Conservation (phyloP, 2,888 invertebrate species). For the Cantharis nigra region DNA sequence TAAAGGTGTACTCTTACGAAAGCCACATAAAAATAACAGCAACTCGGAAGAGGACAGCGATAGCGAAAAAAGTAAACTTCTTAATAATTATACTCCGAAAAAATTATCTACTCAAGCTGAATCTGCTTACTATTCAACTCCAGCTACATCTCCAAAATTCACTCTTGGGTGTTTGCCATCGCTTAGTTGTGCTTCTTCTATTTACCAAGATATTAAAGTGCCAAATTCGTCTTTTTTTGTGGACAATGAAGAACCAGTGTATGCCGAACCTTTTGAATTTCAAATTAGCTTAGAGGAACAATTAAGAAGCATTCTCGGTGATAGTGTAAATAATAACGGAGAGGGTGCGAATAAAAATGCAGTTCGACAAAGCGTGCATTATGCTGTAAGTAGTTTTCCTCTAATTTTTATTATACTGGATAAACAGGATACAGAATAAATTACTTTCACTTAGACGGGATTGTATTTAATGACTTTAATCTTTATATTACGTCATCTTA, state of each 20-base stretch:
- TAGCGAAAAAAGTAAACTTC: conserved; percentile 39
- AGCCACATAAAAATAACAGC: conserved; percentile 40
- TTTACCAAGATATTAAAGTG: conserved; percentile 49
- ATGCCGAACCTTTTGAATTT: conserved; percentile 63
- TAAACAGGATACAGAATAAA: neutral
- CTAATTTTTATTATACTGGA: neutral
- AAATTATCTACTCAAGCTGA: conserved; percentile 11
- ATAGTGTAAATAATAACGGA: conserved; percentile 26
- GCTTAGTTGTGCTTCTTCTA: conserved; percentile 47
- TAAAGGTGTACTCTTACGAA: conserved; percentile 49
- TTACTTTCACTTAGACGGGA: neutral
- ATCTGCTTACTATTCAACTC: conserved; percentile 20
- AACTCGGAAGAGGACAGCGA: conserved; percentile 51
- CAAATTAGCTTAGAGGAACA: conserved; percentile 27
- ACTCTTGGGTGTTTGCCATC: conserved; percentile 54
- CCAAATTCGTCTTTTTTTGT: conserved; percentile 51
- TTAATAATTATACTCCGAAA: neutral
- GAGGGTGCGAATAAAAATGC: conserved; percentile 23
- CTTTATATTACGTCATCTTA: neutral
- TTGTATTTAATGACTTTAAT: neutral
- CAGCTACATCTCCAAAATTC: conserved; percentile 32
- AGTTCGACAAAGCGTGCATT: conserved; percentile 51
- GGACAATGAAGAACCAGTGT: conserved; percentile 62
- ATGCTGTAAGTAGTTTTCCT: conserved; percentile 54
- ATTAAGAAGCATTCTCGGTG: conserved; percentile 28